A percentile compares a stretch with the other conserved stretches of the same genome.
Evolutionary conservation across 2,113 vertebrate species (phyloP).

Genomic region (Protomyctophum bolini): DNA sequence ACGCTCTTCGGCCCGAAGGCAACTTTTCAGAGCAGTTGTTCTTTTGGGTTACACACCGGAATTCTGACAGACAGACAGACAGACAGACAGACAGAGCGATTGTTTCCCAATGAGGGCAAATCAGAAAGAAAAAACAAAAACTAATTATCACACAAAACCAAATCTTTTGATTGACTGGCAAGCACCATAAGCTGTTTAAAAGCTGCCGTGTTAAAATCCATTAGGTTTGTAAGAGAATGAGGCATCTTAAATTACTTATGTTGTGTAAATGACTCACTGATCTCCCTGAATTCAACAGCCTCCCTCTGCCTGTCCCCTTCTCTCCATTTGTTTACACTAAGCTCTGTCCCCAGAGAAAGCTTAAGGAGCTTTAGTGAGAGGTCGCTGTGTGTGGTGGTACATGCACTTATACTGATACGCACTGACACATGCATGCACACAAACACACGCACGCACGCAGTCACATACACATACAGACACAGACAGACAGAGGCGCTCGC

Average conservation of each 20-base stretch:
- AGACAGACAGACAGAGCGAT: no score
- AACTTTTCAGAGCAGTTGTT: no score
- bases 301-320: constrained; percentile 48
- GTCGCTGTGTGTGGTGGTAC: constrained; percentile 12
- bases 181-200: constrained; percentile 50
- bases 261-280: constrained; percentile 71
- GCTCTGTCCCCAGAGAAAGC: constrained; percentile 71
- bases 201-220: constrained; percentile 60
- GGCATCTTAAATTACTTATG: constrained; percentile 70
- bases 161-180: constrained; percentile 36
- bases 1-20: no score
- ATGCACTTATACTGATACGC: background rate
- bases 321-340: constrained; percentile 76
- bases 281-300: constrained; percentile 63
- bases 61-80: no score
- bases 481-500: background rate
- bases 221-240: constrained; percentile 63
- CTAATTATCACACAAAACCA: constrained; percentile 3
- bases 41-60: no score
- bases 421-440: no score
- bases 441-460: constrained; percentile 36
- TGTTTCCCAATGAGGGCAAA: no score
- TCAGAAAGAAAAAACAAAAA: background rate
- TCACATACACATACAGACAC: background rate
- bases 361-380: constrained; percentile 73